Percentiles rank a stretch among this genome's conserved stretches.
Evolutionary conservation across 2,888 invertebrate species (phyloP).

Genomic region (Eilema griseolum): DNA sequence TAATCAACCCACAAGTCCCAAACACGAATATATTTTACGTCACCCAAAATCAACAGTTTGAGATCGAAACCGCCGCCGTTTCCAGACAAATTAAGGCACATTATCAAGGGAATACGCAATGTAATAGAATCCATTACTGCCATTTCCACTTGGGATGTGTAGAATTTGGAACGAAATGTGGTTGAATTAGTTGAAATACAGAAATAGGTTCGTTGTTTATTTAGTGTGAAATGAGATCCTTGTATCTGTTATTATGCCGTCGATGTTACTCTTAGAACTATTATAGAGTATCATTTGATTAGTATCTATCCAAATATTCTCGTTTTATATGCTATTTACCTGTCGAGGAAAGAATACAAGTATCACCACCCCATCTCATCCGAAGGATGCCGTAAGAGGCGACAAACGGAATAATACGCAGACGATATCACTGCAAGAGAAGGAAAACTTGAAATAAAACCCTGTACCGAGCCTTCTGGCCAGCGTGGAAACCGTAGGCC

Average conservation of each 20-base stretch:
- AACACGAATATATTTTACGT: constrained; percentile 28
- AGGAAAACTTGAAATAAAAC: too few species aligned
- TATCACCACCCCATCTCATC: too few species aligned
- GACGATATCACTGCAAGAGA: too few species aligned
- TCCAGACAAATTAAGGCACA: constrained; percentile 52
- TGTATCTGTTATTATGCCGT: not conserved
- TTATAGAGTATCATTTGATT: not conserved
- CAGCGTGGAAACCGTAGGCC: too few species aligned
- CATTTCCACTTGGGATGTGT: constrained; percentile 40
- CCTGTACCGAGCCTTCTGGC: too few species aligned
- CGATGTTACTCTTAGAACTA: not conserved
- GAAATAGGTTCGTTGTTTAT: not conserved
- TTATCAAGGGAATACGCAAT: constrained; percentile 50
- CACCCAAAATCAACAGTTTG: constrained; percentile 29
- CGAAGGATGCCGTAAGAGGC: too few species aligned
- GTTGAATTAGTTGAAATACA: constrained; percentile 6
- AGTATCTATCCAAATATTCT: not conserved
- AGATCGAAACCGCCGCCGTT: constrained; percentile 50
- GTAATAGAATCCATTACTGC: constrained; percentile 44
- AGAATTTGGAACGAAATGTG: constrained; percentile 32
- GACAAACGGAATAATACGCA: too few species aligned
- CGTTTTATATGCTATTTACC: too few species aligned
- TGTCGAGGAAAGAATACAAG: too few species aligned
- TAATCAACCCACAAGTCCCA: not conserved
- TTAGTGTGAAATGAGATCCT: not conserved